These are phyloP conservation scores for Daboia siamensis DNA, from an alignment of 2,113 vertebrate species.

Conservation along the genomic window DNA sequence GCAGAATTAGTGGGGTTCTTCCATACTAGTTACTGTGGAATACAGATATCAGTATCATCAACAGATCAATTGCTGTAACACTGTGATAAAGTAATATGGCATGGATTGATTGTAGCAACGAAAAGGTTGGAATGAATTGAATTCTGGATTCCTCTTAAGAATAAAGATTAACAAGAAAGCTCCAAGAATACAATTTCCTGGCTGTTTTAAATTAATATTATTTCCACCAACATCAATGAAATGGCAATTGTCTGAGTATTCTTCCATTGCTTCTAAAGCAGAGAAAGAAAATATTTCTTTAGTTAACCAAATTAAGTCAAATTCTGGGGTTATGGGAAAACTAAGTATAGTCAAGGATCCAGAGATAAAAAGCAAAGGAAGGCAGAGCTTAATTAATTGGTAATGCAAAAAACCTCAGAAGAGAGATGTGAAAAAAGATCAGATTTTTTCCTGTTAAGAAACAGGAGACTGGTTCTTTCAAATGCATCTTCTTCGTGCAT, in stretches of 20 bases:
- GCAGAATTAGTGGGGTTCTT: neutral
- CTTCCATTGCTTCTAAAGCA: constrained; percentile 22
- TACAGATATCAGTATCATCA: neutral
- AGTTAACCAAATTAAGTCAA: constrained; percentile 39
- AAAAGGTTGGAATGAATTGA: neutral
- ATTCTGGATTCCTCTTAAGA: constrained; percentile 37
- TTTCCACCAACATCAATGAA: neutral
- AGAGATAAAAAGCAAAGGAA: constrained; percentile 57
- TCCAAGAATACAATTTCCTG: neutral
- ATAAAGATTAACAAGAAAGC: neutral
- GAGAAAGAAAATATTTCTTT: constrained; percentile 40
- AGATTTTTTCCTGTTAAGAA: constrained; percentile 69
- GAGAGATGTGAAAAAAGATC: constrained; percentile 66
- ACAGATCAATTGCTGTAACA: neutral
- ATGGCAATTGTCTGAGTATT: neutral
- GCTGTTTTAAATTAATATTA: neutral
- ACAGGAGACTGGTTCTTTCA: constrained; percentile 62
- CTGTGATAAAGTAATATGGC: constrained; percentile 27
- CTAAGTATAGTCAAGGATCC: constrained; percentile 38
- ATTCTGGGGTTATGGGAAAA: constrained; percentile 52
- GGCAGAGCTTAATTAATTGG: constrained; percentile 25
- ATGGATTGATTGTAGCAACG: neutral
- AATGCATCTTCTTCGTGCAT: constrained; percentile 59
- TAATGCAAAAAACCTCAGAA: constrained; percentile 48
- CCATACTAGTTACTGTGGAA: neutral